Evolutionary conservation across 2,113 vertebrate genomes (phyloP).

Genomic region (Plecotus auritus): DNA sequence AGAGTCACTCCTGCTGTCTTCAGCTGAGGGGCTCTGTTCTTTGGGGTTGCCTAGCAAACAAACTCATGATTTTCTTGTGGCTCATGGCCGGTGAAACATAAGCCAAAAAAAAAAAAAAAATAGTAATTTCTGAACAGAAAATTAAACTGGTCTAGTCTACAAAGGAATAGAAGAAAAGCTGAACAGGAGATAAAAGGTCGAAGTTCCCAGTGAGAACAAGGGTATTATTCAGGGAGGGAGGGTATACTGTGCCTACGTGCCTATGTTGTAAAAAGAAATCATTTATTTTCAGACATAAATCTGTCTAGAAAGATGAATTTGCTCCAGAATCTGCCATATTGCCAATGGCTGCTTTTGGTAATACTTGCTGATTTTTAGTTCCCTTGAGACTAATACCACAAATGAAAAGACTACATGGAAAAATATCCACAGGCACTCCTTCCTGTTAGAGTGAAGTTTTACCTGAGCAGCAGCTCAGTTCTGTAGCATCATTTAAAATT

Average conservation of each 20-base stretch:
- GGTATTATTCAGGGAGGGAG: background rate
- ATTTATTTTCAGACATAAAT: conserved; percentile 43
- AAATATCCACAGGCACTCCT: background rate
- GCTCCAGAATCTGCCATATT: background rate
- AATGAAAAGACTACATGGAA: background rate
- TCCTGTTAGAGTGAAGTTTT: background rate
- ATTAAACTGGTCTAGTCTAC: background rate
- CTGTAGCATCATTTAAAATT: background rate
- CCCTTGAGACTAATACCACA: background rate
- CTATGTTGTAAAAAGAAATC: background rate
- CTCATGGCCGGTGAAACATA: background rate
- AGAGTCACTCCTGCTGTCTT: background rate
- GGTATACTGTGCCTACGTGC: background rate
- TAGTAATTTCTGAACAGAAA: background rate
- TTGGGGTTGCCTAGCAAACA: background rate
- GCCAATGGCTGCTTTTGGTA: background rate
- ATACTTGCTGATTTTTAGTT: conserved; percentile 12
- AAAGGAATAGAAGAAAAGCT: background rate
- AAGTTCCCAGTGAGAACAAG: background rate
- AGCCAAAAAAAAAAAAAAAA: background rate
- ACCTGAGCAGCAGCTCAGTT: background rate
- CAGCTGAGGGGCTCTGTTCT: background rate
- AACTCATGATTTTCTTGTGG: background rate
- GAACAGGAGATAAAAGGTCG: background rate
- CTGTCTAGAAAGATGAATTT: background rate